Evolutionary conservation across 2,888 invertebrate genomes (phyloP).

Genomic region (Chromoteleia sp.): DNA sequence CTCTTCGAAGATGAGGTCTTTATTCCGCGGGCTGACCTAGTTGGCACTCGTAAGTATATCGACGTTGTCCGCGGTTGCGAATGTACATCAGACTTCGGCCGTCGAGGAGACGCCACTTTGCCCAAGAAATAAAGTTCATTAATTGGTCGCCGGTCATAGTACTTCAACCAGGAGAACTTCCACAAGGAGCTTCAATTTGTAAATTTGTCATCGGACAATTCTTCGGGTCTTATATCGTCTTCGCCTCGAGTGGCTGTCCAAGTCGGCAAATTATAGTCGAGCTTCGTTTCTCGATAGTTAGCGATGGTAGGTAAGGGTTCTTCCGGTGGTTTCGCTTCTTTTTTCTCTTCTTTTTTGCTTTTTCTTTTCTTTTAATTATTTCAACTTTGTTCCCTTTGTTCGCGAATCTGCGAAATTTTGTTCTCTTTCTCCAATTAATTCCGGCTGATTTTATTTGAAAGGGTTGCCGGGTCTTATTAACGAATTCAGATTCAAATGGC

Average conservation of each 20-base stretch:
- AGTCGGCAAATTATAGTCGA: conserved; percentile 34
- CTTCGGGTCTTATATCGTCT: conserved; percentile 10
- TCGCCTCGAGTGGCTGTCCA: conserved; percentile 21
- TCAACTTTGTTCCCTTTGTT: conserved; percentile 9
- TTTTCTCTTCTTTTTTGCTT: not conserved
- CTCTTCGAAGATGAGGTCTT: no score
- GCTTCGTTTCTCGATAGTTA: conserved; percentile 15
- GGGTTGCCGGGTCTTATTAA: not conserved
- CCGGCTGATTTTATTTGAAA: conserved; percentile 2
- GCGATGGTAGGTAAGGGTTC: conserved; percentile 14
- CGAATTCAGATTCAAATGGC: not conserved
- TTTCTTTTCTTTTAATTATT: not conserved
- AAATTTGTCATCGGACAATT: conserved; percentile 39
- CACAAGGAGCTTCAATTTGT: conserved; percentile 2
- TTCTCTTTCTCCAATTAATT: conserved; percentile 19
- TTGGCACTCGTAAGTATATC: conserved; percentile 20
- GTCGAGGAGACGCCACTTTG: conserved; percentile 8
- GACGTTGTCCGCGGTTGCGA: conserved; percentile 31
- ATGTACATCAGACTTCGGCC: conserved; percentile 22
- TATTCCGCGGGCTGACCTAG: conserved; percentile 44
- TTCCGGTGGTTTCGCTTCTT: not conserved
- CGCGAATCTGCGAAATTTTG: not conserved
- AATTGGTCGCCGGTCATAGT: conserved; percentile 53
- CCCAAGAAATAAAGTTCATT: conserved; percentile 26
- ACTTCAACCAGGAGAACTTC: conserved; percentile 24